Evolutionary conservation across 2,888 invertebrate genomes (phyloP).

Genomic region (Spialia ferax): DNA sequence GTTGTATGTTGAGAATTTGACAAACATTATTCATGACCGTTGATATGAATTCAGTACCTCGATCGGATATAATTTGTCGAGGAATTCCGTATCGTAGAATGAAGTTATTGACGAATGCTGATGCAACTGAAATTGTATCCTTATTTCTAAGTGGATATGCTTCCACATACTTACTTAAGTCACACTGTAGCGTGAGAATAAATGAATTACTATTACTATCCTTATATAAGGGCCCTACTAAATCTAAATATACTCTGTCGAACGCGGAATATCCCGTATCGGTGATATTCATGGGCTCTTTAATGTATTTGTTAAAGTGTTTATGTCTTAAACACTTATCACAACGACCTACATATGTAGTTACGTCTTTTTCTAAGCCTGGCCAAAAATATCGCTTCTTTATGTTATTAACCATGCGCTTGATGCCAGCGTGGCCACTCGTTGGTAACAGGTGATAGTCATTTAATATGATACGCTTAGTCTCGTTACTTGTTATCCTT

Average conservation of each 20-base stretch:
- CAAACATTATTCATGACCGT: slow-evolving; percentile 31
- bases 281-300: slow-evolving; percentile 42
- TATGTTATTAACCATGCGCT: slow-evolving; percentile 38
- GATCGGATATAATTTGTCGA: slow-evolving; percentile 35
- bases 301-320: slow-evolving; percentile 22
- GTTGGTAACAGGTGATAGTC: slow-evolving; percentile 42
- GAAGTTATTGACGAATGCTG: slow-evolving; percentile 40
- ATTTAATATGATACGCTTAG: slow-evolving; percentile 31
- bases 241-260: slow-evolving; percentile 40
- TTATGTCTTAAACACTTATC: slow-evolving; percentile 43
- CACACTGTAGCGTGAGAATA: slow-evolving; percentile 46
- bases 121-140: slow-evolving; percentile 34
- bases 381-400: slow-evolving; percentile 36
- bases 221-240: slow-evolving; percentile 42
- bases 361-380: slow-evolving; percentile 42
- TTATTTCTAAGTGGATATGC: slow-evolving; percentile 38
- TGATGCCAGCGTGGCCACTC: slow-evolving; percentile 39
- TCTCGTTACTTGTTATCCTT: slow-evolving; percentile 21
- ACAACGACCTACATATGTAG: slow-evolving; percentile 41
- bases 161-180: slow-evolving; percentile 44
- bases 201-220: slow-evolving; percentile 41
- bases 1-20: slow-evolving; percentile 28
- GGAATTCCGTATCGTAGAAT: slow-evolving; percentile 42
- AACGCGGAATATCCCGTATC: slow-evolving; percentile 41
- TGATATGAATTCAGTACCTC: slow-evolving; percentile 41